Evolutionary conservation across 2,888 invertebrate species (phyloP).

Genomic region (Hyposoter dolosus): DNA sequence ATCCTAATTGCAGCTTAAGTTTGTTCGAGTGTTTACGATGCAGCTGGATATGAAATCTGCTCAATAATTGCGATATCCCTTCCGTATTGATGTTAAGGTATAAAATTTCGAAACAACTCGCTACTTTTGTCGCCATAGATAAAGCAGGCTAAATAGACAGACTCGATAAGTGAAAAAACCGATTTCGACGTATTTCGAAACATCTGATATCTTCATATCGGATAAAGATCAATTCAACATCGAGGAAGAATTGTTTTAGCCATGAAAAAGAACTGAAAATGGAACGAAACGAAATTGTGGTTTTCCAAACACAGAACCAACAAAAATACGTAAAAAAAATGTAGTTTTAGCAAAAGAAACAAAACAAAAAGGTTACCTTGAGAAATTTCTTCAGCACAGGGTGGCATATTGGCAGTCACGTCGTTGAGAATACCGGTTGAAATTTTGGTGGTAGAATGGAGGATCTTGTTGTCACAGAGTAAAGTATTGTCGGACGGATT

Average conservation of each 20-base stretch:
- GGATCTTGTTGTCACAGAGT: constrained; percentile 84
- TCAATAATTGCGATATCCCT: not conserved
- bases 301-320: too few relatives aligned
- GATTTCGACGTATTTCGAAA: not conserved
- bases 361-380: constrained; percentile 78
- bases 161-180: not conserved
- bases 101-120: not conserved
- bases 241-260: not conserved
- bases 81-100: not conserved
- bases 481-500: constrained; percentile 62
- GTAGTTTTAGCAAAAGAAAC: not conserved
- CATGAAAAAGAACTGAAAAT: not conserved
- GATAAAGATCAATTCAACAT: not conserved
- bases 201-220: not conserved
- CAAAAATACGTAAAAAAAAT: not conserved
- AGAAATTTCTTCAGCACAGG: constrained; percentile 86
- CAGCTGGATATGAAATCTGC: not conserved
- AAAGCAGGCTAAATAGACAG: not conserved
- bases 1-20: not conserved
- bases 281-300: not conserved
- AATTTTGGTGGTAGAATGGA: constrained; percentile 80
- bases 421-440: constrained; percentile 85
- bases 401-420: constrained; percentile 86
- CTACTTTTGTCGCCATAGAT: not conserved
- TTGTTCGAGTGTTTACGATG: not conserved